Conservation (phyloP, 2,797 vertebrate genomes). For the Phalanger gymnotis region DNA sequence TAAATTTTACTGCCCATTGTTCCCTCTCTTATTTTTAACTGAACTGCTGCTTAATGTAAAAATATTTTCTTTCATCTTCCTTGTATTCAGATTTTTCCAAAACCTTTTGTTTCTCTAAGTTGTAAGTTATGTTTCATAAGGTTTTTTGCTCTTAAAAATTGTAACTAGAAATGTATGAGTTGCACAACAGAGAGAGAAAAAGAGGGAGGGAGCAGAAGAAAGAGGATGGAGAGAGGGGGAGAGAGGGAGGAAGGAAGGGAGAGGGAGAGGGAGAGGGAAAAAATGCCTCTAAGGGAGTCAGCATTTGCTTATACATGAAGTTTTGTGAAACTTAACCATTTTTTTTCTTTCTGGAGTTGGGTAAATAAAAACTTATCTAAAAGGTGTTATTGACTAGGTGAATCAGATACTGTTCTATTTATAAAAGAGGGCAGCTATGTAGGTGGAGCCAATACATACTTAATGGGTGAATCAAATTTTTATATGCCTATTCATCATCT, state of each 20-base stretch:
- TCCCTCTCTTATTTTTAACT: conserved; percentile 13
- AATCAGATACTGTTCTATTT: neutral
- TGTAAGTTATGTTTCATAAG: neutral
- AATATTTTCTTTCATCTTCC: neutral
- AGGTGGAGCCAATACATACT: neutral
- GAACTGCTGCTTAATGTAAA: conserved; percentile 3
- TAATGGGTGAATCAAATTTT: neutral
- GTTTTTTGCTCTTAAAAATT: neutral
- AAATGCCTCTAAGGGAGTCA: neutral
- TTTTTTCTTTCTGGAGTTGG: neutral
- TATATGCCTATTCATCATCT: neutral
- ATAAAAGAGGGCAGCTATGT: neutral
- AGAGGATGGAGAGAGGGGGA: no score
- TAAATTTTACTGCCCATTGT: neutral
- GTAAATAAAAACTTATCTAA: neutral
- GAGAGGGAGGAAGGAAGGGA: no score
- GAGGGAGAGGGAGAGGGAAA: fast-evolving
- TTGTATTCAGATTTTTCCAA: neutral
- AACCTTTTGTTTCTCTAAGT: neutral
- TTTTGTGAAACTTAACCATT: neutral
- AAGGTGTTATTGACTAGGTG: neutral
- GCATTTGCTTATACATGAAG: neutral
- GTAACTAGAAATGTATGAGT: neutral
- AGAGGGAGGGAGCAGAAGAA: neutral
- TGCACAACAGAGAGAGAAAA: neutral